A percentile compares a stretch with the other conserved stretches of the same genome.
Conservation (phyloP, 2,888 invertebrate species). For the Neoascia interrupta region DNA sequence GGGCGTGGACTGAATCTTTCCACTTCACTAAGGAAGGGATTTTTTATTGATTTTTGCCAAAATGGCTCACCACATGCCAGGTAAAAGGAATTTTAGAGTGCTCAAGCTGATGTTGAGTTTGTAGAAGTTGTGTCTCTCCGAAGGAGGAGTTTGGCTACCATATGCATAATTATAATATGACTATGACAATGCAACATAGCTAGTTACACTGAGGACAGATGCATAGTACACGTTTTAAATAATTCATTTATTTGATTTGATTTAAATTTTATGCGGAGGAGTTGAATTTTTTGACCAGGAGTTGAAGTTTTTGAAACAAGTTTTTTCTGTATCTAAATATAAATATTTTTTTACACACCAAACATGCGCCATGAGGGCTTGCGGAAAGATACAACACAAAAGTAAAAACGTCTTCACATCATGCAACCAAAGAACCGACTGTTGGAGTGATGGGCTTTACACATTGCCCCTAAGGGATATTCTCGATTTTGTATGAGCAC, state of each 20-base stretch:
- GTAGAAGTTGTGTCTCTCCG: not conserved
- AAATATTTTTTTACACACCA: not conserved
- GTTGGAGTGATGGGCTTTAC: constrained; percentile 41
- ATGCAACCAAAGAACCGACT: constrained; percentile 52
- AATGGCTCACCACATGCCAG: constrained; percentile 22
- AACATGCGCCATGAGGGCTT: constrained; percentile 37
- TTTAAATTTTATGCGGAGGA: no score
- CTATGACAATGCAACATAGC: no score
- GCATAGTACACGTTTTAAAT: no score
- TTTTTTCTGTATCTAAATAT: no score
- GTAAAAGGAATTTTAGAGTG: constrained; percentile 3
- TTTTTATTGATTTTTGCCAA: constrained; percentile 35
- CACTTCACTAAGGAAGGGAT: constrained; percentile 18
- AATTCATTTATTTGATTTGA: no score
- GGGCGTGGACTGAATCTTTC: constrained; percentile 52
- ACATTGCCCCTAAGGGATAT: constrained; percentile 44
- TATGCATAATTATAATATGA: no score
- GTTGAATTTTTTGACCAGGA: no score
- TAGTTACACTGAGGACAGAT: no score
- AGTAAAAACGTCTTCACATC: constrained; percentile 49
- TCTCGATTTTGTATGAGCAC: constrained; percentile 21
- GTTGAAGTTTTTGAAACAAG: no score
- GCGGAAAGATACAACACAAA: no score
- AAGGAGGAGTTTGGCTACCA: constrained; percentile 57
- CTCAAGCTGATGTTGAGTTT: not conserved